Evolutionary conservation across 1,140 invertebrate genomes (phyloP).

Genomic region (Pseudomyrmex pallidus): DNA sequence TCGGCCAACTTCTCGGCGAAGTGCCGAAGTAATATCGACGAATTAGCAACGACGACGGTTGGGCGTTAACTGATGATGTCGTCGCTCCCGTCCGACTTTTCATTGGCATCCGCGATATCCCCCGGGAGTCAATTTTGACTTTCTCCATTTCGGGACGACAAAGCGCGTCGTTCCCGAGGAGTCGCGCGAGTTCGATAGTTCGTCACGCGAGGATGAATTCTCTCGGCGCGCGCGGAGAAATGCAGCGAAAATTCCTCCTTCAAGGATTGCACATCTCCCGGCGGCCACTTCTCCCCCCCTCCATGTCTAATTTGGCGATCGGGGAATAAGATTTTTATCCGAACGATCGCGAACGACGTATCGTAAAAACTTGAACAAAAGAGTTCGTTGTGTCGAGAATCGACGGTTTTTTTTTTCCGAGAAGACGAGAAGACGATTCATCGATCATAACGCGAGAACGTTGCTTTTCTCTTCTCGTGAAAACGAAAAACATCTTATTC

Average conservation of each 20-base stretch:
- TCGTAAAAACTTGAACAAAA: conserved; percentile 39
- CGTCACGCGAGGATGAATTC: conserved; percentile 41
- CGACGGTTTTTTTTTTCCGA: conserved; percentile 17
- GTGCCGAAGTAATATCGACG: conserved; percentile 55
- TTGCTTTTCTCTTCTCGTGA: neutral
- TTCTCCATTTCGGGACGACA: conserved; percentile 51
- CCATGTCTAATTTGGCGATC: conserved; percentile 8
- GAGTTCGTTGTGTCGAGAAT: neutral
- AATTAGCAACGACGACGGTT: conserved; percentile 62
- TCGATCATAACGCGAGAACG: conserved; percentile 44
- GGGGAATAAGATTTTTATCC: conserved; percentile 53
- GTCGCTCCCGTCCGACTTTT: conserved; percentile 24
- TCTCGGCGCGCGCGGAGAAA: neutral
- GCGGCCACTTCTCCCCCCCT: no score
- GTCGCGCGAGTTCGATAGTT: conserved; percentile 29
- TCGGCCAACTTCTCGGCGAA: conserved; percentile 42
- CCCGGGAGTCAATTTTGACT: conserved; percentile 53
- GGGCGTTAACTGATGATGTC: conserved; percentile 59
- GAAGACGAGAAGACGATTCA: conserved; percentile 5
- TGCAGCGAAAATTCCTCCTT: conserved; percentile 12
- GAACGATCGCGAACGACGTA: conserved; percentile 21
- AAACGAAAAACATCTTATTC: neutral
- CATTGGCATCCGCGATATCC: conserved; percentile 28
- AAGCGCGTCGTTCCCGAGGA: neutral
- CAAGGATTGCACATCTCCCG: neutral